A percentile compares a stretch with the other conserved stretches of the same genome.
Conservation (phyloP, 2,888 invertebrate species). For the Agrotis puta region DNA sequence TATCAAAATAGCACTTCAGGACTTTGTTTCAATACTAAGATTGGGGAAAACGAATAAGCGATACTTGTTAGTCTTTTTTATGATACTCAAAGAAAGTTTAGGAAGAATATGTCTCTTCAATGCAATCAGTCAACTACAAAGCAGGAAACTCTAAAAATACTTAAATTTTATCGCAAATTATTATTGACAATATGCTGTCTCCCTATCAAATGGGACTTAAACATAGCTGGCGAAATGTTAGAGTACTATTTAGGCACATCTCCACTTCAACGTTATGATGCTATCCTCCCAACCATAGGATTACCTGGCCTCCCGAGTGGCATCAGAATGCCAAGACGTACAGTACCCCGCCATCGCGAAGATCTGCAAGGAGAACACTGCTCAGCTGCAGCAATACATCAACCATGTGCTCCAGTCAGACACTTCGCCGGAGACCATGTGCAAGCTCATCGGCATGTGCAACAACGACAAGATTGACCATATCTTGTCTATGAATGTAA, state of each 20-base stretch:
- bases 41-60: not conserved
- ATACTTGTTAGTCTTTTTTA: not conserved
- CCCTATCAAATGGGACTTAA: too few species aligned
- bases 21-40: not conserved
- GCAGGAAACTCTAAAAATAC: too few species aligned
- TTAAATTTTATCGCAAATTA: too few species aligned
- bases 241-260: too few species aligned
- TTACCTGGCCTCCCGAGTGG: constrained; percentile 94
- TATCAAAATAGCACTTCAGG: not conserved
- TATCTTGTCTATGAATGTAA: constrained; percentile 88
- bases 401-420: constrained; percentile 95
- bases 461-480: constrained; percentile 94
- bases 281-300: constrained; percentile 87
- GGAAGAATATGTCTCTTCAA: too few species aligned
- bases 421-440: constrained; percentile 96
- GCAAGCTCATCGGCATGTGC: constrained; percentile 95
- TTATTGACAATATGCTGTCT: too few species aligned
- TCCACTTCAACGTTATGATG: not conserved
- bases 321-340: constrained; percentile 95
- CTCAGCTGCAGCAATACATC: constrained; percentile 93
- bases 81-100: too few species aligned
- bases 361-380: constrained; percentile 93
- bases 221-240: too few species aligned
- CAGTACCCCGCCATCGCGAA: constrained; percentile 92
- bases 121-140: too few species aligned